These are phyloP conservation scores for Petrocephalus schoutedeni DNA, from an alignment of 2,797 vertebrate genomes.

Conservation along the genomic window DNA sequence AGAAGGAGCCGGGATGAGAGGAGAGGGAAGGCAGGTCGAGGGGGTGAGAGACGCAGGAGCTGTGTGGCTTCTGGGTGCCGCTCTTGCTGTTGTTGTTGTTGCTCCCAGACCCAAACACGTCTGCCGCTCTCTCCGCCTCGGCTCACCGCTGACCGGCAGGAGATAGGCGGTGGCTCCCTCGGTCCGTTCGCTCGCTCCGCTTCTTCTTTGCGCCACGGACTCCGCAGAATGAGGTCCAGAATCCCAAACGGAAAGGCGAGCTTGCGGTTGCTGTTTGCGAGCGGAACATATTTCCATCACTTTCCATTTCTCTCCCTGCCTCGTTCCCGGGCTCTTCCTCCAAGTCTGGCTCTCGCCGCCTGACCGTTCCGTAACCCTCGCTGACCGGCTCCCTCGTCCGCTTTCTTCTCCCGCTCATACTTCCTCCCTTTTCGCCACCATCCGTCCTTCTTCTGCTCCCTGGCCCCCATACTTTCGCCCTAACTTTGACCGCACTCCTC, in stretches of 20 bases:
- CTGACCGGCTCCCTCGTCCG: slow-evolving; percentile 19
- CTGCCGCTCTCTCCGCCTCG: not conserved
- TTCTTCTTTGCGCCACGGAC: slow-evolving; percentile 18
- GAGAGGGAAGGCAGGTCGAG: slow-evolving; percentile 11
- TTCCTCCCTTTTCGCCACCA: slow-evolving; percentile 7
- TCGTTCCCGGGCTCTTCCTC: not conserved
- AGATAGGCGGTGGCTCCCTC: slow-evolving; percentile 18
- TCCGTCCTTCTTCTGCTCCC: slow-evolving; percentile 7
- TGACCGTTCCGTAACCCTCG: not conserved
- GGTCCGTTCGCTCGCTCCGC: not conserved
- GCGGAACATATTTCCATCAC: not conserved
- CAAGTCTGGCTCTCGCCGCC: not conserved
- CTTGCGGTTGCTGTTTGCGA: not conserved
- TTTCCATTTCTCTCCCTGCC: not conserved
- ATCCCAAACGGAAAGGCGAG: slow-evolving; percentile 2
- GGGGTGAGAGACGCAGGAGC: slow-evolving; percentile 13
- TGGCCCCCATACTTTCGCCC: not conserved
- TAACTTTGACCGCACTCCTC: slow-evolving; percentile 3
- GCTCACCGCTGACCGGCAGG: slow-evolving; percentile 25
- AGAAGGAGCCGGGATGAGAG: slow-evolving; percentile 22
- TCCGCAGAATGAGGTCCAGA: slow-evolving; percentile 5
- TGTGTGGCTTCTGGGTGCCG: slow-evolving; percentile 16
- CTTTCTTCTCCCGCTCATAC: not conserved
- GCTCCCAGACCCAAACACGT: slow-evolving; percentile 27
- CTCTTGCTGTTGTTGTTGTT: not conserved